phyloP scores from a whole-genome alignment of 2,797 vertebrate species.

The Kryptolebias ocellatus region DNA sequence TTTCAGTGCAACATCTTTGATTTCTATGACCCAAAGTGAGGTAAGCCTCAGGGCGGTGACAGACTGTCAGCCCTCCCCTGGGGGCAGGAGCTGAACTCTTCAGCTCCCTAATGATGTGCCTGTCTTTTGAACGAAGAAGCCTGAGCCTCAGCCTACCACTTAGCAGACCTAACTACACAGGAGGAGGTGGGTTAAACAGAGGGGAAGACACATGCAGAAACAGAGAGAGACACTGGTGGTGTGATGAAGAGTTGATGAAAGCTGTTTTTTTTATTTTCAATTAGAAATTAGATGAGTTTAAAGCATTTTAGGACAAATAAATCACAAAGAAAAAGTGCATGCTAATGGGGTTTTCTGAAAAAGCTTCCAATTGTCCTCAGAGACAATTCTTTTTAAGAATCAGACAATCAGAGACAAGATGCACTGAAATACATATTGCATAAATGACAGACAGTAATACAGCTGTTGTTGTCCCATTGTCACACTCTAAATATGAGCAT shows the following conservation, averaged over 20 bases:
- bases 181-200: slow-evolving; percentile 52
- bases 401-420: slow-evolving; percentile 33
- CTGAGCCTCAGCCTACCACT: slow-evolving; percentile 80
- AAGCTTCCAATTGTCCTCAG: slow-evolving; percentile 15
- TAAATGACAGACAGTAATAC: slow-evolving; percentile 65
- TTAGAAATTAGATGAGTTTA: slow-evolving; percentile 45
- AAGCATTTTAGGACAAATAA: slow-evolving; percentile 30
- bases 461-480: slow-evolving; percentile 72
- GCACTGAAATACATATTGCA: slow-evolving; percentile 56
- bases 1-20: slow-evolving; percentile 77
- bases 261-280: slow-evolving; percentile 52
- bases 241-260: slow-evolving; percentile 62
- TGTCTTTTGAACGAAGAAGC: slow-evolving; percentile 78
- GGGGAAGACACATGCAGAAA: slow-evolving; percentile 53
- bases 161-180: slow-evolving; percentile 76
- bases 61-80: slow-evolving; percentile 82
- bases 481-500: slow-evolving; percentile 72
- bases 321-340: slow-evolving; percentile 9
- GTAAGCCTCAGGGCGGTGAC: slow-evolving; percentile 75
- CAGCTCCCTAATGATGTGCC: slow-evolving; percentile 83
- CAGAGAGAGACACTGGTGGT: slow-evolving; percentile 59
- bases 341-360: slow-evolving; percentile 1
- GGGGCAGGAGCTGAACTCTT: slow-evolving; percentile 77
- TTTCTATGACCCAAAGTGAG: slow-evolving; percentile 81
- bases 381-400: slow-evolving; percentile 29